Evolutionary conservation across 2,888 invertebrate genomes (phyloP).

Genomic region (Pseudeuparius sepicola): DNA sequence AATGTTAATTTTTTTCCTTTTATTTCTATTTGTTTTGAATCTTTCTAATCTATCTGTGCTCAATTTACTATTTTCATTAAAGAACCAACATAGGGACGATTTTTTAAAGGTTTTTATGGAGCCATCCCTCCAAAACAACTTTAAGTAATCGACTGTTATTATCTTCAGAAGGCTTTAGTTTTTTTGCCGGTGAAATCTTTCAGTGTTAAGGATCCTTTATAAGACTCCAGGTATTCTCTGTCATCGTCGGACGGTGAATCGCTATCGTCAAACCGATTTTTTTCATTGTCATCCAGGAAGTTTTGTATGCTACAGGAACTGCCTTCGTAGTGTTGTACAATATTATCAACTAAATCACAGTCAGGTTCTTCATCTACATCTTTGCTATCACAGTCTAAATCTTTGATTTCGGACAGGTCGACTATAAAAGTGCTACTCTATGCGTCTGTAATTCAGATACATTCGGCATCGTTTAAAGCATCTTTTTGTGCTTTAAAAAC

Average conservation of each 20-base stretch:
- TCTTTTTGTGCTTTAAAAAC: slow-evolving; percentile 1
- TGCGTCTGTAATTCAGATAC: slow-evolving; percentile 1
- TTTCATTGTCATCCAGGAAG: slow-evolving; percentile 2
- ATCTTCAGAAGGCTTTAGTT: too few relatives aligned
- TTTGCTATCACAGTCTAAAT: slow-evolving; percentile 2
- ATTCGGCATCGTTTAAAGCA: slow-evolving; percentile 1
- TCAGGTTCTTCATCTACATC: slow-evolving; percentile 1
- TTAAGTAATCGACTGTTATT: too few relatives aligned
- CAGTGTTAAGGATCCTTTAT: too few relatives aligned
- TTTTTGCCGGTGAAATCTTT: too few relatives aligned
- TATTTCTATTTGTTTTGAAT: slow-evolving; percentile 1
- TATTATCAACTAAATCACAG: slow-evolving; percentile 1
- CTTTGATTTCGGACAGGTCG: slow-evolving; percentile 3
- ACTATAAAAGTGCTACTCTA: slow-evolving; percentile 1
- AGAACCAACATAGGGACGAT: slow-evolving; percentile 2
- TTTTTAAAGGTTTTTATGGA: neutral
- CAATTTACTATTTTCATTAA: slow-evolving; percentile 1
- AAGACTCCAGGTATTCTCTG: too few relatives aligned
- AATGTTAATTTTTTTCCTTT: neutral
- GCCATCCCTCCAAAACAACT: too few relatives aligned
- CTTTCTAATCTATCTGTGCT: slow-evolving; percentile 3
- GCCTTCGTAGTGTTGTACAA: slow-evolving; percentile 2
- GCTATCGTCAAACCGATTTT: slow-evolving; percentile 3
- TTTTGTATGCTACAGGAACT: too few relatives aligned
- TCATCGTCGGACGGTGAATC: too few relatives aligned